Evolutionary conservation across 2,888 invertebrate genomes (phyloP), one percentile per base, ranked within the genome.

Genomic region (Caenorhabditis imperialis): DNA sequence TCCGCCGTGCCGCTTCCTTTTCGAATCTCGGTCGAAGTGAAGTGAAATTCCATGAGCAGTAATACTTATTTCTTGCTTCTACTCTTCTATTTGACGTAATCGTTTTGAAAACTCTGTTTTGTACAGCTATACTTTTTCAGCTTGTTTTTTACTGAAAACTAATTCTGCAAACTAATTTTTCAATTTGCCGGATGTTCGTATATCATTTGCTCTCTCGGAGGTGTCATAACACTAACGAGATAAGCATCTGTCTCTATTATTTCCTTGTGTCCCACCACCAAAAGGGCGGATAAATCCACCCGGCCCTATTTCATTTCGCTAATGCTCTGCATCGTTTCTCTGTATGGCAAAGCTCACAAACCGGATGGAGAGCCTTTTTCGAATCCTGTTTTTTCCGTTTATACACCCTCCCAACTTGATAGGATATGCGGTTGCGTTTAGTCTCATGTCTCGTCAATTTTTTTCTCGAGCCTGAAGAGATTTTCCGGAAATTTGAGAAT

Each of bases 201-300:
- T 48, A 18, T 33, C 48, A 25, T 48, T 22, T 16, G 25, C 25
- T 1, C 12, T 23, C 25, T 69, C 22, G n/a, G 60, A 69, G 58
- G 69, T 69, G 69, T 69, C 69, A 69, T 69, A 69, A 69, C 69
- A 69, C 60, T 69, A 69, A 70, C 48, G 44, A 70, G 70, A 61
- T 70, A 61, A 70, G 60, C 70, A 70, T 70, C 70, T 70, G 69
- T 54, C 58, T n/a, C n/a, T 42, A 69, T 60, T 60, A 67, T 51
- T 51, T 50, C 33, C 7, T 6, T 30, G 30, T 30, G 40, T 23
- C n/a, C 22, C n/a, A 1, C 47, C 2, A 20, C 33, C 18, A 20
- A 7, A 22, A 12, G 22, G n/a, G 35, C 33, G 7, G 48, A 30
- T 30, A 38, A 42, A 38, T 37, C 40, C 48, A n/a, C 12, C 8